A percentile compares a stretch with the other conserved stretches of the same genome.
Evolutionary conservation across 2,797 vertebrate genomes (phyloP).

Genomic region (Acanthornis magna): DNA sequence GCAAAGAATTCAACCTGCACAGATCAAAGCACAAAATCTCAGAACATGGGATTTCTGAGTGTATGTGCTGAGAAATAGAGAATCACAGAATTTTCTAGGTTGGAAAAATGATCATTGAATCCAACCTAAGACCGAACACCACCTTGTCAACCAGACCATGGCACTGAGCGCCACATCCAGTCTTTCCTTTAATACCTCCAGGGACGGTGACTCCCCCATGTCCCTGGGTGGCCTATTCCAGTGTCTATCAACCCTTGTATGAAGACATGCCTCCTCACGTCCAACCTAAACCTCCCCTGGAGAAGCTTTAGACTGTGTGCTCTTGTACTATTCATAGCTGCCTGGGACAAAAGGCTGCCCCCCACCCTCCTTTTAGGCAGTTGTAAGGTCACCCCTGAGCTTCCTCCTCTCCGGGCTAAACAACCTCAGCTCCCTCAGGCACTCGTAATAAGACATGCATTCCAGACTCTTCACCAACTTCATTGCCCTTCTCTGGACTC

Average conservation of each 20-base stretch:
- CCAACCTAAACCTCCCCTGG: fast-evolving
- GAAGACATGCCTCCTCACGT: neutral
- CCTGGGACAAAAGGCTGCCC: neutral
- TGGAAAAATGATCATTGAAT: neutral
- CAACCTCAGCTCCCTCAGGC: neutral
- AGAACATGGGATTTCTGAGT: neutral
- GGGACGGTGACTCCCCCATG: too few relatives aligned
- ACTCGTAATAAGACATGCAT: neutral
- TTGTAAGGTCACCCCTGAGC: too few relatives aligned
- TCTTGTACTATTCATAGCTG: neutral
- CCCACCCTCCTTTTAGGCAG: neutral
- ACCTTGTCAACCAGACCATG: neutral
- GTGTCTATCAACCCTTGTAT: neutral
- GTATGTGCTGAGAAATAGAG: neutral
- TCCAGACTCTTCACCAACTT: neutral
- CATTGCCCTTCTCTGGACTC: neutral
- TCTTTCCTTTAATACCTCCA: neutral
- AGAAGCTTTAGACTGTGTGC: neutral
- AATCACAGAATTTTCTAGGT: neutral
- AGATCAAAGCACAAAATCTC: neutral
- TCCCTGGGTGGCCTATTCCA: neutral
- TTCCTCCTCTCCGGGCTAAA: neutral
- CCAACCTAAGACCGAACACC: neutral
- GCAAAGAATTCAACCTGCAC: neutral
- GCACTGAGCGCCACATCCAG: neutral